Conservation (phyloP, 2,797 vertebrate genomes). For the Dendrocincla tyrannina region DNA sequence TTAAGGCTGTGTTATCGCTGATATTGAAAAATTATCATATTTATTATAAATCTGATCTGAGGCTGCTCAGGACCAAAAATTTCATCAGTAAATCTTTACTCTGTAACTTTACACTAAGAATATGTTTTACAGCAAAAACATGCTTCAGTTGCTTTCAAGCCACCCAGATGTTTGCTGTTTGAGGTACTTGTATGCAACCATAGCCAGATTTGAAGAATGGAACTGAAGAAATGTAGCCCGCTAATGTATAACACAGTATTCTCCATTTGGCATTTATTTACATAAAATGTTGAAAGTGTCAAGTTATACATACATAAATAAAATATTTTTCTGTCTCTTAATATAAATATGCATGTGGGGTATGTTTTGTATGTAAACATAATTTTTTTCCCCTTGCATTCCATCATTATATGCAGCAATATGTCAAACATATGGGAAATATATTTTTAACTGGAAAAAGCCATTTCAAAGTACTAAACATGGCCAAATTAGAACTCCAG, state of each 20-base stretch:
- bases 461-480: not conserved
- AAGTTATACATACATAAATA: not conserved
- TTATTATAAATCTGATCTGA: not conserved
- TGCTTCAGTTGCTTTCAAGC: not conserved
- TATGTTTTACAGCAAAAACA: not conserved
- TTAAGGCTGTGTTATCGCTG: not conserved
- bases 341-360: slow-evolving; percentile 10
- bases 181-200: not conserved
- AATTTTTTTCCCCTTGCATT: not conserved
- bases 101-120: not conserved
- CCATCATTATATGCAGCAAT: not conserved
- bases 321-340: slow-evolving; percentile 15
- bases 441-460: not conserved
- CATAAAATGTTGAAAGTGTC: slow-evolving; percentile 9
- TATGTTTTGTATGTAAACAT: slow-evolving; percentile 18
- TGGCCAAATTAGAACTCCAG: not conserved
- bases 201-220: slow-evolving; percentile 6
- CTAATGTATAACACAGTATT: not conserved
- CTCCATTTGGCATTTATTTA: slow-evolving; percentile 46
- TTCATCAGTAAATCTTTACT: not conserved
- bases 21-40: not conserved
- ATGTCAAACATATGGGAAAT: slow-evolving; percentile 32
- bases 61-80: not conserved
- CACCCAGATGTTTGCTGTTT: slow-evolving; percentile 33
- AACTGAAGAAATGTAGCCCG: not conserved